A percentile compares a stretch with the other conserved stretches of the same genome.
phyloP scores from a whole-genome alignment of 2,113 vertebrate species.

The Esox niger region DNA sequence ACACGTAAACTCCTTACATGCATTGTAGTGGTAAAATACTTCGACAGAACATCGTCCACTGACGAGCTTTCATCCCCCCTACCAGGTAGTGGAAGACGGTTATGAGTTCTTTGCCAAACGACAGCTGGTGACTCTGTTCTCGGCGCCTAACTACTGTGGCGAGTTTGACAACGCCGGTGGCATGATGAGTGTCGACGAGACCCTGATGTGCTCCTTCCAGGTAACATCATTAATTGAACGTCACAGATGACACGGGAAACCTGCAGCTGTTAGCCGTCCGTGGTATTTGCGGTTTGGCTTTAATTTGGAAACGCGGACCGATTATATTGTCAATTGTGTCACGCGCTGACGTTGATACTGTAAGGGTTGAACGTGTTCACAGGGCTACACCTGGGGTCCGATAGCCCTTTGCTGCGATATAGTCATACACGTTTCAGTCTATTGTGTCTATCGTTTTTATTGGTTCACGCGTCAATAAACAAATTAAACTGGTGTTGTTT shows the following conservation, averaged over 20 bases:
- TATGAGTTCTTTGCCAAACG: constrained; percentile 96
- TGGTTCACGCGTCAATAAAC: too few relatives aligned
- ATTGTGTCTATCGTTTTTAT: not conserved
- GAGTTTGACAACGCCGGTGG: constrained; percentile 95
- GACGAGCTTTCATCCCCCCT: constrained; percentile 32
- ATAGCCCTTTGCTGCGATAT: too few relatives aligned
- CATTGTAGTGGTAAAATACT: too few relatives aligned
- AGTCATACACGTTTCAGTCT: too few relatives aligned
- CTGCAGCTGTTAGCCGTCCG: not conserved
- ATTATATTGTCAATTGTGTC: not conserved
- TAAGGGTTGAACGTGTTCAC: too few relatives aligned
- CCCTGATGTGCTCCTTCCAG: constrained; percentile 97
- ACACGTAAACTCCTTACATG: not conserved
- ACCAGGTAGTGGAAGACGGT: constrained; percentile 92
- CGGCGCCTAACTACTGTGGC: constrained; percentile 93
- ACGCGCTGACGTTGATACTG: too few relatives aligned
- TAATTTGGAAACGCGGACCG: not conserved
- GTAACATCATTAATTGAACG: constrained; percentile 62
- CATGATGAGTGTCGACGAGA: constrained; percentile 98
- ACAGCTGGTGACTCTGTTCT: constrained; percentile 93
- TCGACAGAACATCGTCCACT: too few relatives aligned
- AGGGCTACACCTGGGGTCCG: too few relatives aligned
- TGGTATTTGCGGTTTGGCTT: too few relatives aligned
- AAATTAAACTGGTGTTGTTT: not conserved
- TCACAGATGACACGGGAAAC: not conserved